Evolutionary conservation across 2,797 vertebrate species (phyloP).

Genomic region (Molossus molossus): DNA sequence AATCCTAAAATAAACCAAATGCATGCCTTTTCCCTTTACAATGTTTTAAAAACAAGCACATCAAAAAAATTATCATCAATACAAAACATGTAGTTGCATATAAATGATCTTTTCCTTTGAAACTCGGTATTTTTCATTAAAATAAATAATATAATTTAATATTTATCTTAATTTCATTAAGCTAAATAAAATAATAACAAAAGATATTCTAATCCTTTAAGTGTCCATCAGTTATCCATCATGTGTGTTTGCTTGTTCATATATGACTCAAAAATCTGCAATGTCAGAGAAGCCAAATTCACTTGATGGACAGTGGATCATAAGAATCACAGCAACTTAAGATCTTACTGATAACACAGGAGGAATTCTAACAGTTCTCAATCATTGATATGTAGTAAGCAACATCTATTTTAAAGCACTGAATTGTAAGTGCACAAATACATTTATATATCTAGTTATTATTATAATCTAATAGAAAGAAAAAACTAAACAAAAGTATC

Average conservation of each 20-base stretch:
- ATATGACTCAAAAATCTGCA: slow-evolving; percentile 31
- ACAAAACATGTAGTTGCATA: slow-evolving; percentile 26
- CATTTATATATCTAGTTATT: slow-evolving; percentile 38
- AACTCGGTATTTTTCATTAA: slow-evolving; percentile 51
- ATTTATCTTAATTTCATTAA: slow-evolving; percentile 36
- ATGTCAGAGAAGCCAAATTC: slow-evolving; percentile 52
- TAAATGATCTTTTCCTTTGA: slow-evolving; percentile 63
- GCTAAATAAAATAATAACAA: slow-evolving; percentile 62
- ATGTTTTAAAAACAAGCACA: slow-evolving; percentile 51
- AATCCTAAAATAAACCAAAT: slow-evolving; percentile 66
- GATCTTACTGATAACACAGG: slow-evolving; percentile 1
- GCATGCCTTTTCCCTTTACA: background rate
- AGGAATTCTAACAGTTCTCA: slow-evolving; percentile 33
- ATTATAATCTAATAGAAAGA: slow-evolving; percentile 28
- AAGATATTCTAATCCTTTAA: slow-evolving; percentile 60
- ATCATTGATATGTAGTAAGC: background rate
- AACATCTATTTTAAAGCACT: slow-evolving; percentile 48
- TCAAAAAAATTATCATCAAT: slow-evolving; percentile 59
- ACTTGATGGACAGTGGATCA: background rate
- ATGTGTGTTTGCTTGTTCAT: background rate
- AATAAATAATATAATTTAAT: background rate
- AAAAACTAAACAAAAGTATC: slow-evolving; percentile 50
- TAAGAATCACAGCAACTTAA: slow-evolving; percentile 49
- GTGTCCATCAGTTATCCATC: background rate
- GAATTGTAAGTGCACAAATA: slow-evolving; percentile 28